phyloP scores from a whole-genome alignment of 2,888 invertebrate genomes.

The Abscondita cerata region DNA sequence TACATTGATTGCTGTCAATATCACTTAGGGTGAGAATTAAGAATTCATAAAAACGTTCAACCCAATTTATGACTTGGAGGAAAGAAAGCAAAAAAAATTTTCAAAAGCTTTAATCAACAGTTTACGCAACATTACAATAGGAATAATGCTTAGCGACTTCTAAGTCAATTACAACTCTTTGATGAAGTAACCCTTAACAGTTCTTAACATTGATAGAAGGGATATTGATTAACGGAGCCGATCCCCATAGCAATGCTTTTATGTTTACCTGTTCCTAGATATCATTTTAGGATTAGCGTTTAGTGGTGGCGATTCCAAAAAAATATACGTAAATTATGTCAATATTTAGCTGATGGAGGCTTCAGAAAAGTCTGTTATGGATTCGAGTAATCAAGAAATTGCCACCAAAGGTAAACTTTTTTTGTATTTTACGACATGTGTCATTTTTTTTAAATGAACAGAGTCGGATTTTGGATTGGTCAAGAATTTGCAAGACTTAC shows the following conservation, averaged over 20 bases:
- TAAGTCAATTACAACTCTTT: too few species aligned
- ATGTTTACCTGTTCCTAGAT: conserved; percentile 30
- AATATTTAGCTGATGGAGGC: conserved; percentile 46
- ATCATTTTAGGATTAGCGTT: conserved; percentile 22
- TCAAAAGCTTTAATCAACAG: too few species aligned
- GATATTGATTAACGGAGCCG: conserved; percentile 27
- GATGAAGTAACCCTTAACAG: too few species aligned
- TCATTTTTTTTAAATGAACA: conserved; percentile 3
- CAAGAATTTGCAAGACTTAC: conserved; percentile 69
- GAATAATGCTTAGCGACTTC: too few species aligned
- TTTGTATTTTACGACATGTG: background rate
- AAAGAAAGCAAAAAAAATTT: too few species aligned
- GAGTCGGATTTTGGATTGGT: conserved; percentile 57
- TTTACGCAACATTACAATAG: too few species aligned
- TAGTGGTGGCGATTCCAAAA: background rate
- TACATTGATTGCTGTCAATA: too few species aligned
- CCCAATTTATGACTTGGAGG: too few species aligned
- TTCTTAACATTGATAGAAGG: conserved; percentile 18
- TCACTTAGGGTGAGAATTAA: too few species aligned
- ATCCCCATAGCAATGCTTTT: conserved; percentile 37
- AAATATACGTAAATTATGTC: conserved; percentile 20
- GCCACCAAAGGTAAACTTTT: conserved; percentile 15
- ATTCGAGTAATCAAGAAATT: conserved; percentile 33
- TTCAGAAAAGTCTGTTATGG: conserved; percentile 34
- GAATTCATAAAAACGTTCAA: too few species aligned